Evolutionary conservation across 1,140 invertebrate genomes (phyloP).

Genomic region (Ectropis grisescens): DNA sequence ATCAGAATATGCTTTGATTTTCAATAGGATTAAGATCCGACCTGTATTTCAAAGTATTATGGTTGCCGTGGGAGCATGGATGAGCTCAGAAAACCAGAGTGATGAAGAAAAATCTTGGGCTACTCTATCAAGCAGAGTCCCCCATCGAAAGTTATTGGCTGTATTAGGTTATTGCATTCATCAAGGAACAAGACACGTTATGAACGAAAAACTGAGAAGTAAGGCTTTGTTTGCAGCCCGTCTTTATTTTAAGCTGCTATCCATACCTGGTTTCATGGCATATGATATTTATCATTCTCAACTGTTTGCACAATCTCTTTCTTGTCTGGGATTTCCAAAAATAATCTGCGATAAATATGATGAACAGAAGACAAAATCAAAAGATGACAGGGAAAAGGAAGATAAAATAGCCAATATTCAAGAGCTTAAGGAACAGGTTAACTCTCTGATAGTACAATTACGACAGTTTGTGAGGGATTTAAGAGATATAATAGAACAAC

Average conservation of each 20-base stretch:
- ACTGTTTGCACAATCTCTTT: constrained; percentile 46
- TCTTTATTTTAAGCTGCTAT: constrained; percentile 48
- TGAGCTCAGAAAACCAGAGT: constrained; percentile 22
- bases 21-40: constrained; percentile 24
- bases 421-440: constrained; percentile 50
- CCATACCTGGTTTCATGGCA: constrained; percentile 47
- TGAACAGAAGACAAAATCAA: no score
- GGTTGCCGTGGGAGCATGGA: constrained; percentile 25
- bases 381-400: no score
- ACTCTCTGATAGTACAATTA: constrained; percentile 34
- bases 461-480: constrained; percentile 35
- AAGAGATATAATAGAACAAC: constrained; percentile 23
- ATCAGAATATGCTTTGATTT: constrained; percentile 31
- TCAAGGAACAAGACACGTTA: constrained; percentile 40
- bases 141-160: constrained; percentile 38
- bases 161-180: constrained; percentile 46
- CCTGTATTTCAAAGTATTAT: constrained; percentile 25
- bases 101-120: no score
- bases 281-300: constrained; percentile 61
- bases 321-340: constrained; percentile 45
- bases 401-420: constrained; percentile 12
- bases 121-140: constrained; percentile 27
- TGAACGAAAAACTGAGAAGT: constrained; percentile 32
- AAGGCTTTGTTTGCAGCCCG: constrained; percentile 43
- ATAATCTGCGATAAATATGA: constrained; percentile 43